Percentiles rank a stretch among this genome's conserved stretches.
Evolutionary conservation across 2,797 vertebrate species (phyloP).

Genomic region (Cheirogaleus major): DNA sequence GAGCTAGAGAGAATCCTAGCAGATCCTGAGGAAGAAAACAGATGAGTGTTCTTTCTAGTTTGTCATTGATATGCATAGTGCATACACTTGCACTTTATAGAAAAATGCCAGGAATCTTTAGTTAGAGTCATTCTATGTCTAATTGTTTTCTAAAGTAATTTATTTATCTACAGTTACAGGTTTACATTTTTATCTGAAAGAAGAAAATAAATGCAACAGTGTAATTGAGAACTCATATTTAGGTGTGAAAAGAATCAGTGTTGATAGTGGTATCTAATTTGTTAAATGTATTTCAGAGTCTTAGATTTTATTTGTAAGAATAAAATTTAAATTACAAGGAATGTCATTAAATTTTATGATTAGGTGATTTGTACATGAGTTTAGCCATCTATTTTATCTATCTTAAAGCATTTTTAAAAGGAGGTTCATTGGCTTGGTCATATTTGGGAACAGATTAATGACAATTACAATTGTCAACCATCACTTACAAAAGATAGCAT

Average conservation of each 20-base stretch:
- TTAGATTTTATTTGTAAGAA: background rate
- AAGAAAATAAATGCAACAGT: background rate
- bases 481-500: background rate
- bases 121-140: background rate
- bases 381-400: background rate
- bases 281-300: background rate
- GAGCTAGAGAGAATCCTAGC: conserved; percentile 93
- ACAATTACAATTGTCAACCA: background rate
- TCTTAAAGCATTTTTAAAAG: background rate
- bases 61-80: background rate
- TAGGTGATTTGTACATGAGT: background rate
- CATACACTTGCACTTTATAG: background rate
- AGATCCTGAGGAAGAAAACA: conserved; percentile 95
- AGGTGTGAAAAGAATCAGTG: background rate
- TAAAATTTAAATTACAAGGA: background rate
- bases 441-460: background rate
- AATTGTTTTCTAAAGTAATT: background rate
- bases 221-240: background rate
- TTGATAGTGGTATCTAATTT: background rate
- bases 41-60: conserved; percentile 81
- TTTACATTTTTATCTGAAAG: background rate
- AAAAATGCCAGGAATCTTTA: background rate
- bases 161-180: background rate
- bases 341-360: background rate
- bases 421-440: background rate